Conservation (phyloP, 1,140 invertebrate species). For the Galleria mellonella region DNA sequence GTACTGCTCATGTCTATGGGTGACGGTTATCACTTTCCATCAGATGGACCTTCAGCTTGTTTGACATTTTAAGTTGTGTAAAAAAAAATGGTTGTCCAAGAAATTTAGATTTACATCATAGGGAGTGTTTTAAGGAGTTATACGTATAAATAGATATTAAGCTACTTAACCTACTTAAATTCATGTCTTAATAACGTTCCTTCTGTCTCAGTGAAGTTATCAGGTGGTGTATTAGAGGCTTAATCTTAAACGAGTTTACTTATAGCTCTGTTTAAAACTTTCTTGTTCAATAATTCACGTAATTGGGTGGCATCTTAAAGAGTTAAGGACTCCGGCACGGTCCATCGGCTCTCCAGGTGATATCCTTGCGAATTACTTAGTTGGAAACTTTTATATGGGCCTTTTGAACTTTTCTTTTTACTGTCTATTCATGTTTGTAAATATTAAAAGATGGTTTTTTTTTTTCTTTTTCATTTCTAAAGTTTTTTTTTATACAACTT, state of each 20-base stretch:
- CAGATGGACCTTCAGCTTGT: too few species aligned
- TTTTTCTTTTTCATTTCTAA: background rate
- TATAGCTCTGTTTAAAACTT: conserved; percentile 13
- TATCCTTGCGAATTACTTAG: background rate
- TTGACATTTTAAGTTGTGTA: too few species aligned
- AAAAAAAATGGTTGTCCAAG: too few species aligned
- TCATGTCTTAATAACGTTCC: background rate
- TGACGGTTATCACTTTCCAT: too few species aligned
- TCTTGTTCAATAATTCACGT: conserved; percentile 15
- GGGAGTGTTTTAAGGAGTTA: too few species aligned
- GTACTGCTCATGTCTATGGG: too few species aligned
- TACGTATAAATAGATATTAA: too few species aligned
- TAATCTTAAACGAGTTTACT: conserved; percentile 26
- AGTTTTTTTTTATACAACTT: too few species aligned
- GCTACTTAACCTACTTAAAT: too few species aligned
- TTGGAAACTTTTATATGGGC: background rate
- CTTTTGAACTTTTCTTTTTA: background rate
- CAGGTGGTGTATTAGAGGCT: conserved; percentile 18
- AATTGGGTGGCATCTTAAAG: conserved; percentile 13
- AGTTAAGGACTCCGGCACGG: background rate
- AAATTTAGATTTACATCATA: too few species aligned
- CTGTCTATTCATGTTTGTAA: background rate
- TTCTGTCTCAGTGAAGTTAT: conserved; percentile 17
- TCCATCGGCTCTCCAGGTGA: background rate
- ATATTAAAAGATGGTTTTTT: background rate